Evolutionary conservation across 2,888 invertebrate genomes (phyloP), one percentile per base, ranked within the genome.

Genomic region (Yponomeuta plumbellus): DNA sequence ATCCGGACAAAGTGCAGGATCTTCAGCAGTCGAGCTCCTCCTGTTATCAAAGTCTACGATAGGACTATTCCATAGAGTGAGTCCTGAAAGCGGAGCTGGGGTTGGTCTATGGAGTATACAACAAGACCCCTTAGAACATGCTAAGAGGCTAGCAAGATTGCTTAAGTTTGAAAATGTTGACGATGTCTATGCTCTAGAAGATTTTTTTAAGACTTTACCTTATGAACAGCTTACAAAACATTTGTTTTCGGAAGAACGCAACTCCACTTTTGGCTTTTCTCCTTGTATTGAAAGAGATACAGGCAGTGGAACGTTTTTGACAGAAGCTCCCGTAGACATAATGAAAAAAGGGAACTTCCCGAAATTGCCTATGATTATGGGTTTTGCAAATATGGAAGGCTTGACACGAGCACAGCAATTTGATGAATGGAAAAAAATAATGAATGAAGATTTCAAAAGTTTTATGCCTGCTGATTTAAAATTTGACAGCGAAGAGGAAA

Each of bases 1-100:
- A 56, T 68, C 67, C 1, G 86, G 83, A 0, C 80, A 70, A 52
- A 85, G 85, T 66, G 81, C 87, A 8, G 87, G 87, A 0, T 73
- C 80, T 0, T 74, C 78, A 5, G 67, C 86, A 0, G 77, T 81
- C 0, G 83, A 83, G 64, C 72, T 85, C 1, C 68, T 86, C 6
- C 76, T 78, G 70, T 70, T 88, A 11, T 84, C 87, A 1, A 72
- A 75, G 56, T 69, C 74, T 21, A 71, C 83, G 0, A 70, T 73
- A 52, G 85, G 83, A 1, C 71, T 85, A 11, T 83, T 85, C 66
- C 76, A 78, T 23, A 85, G 79, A 70, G 80, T 76, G 2, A 81
- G 84, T 67, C 72, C 76, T 11, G 83, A 81, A 56, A 84, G 85
- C 64, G 85, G 83, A 2, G 74, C 74, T 0, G 75, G 71, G 68